phyloP scores from a whole-genome alignment of 2,797 vertebrate genomes.

The Danio jaintianensis region DNA sequence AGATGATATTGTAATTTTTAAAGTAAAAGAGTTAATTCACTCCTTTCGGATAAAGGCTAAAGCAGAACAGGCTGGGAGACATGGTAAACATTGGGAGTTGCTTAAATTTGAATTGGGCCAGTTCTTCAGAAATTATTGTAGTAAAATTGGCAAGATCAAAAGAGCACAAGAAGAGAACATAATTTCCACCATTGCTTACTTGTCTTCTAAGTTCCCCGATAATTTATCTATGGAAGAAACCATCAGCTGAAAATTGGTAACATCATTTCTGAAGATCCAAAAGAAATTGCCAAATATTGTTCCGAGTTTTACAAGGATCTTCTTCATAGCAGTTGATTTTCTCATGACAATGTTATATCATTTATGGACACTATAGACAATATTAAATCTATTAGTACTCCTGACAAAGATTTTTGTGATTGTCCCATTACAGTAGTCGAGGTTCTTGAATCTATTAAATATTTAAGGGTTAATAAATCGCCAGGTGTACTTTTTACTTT shows the following conservation, averaged over 20 bases:
- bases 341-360: not conserved
- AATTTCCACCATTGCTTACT: no score
- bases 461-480: conserved; percentile 7
- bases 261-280: conserved; percentile 7
- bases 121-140: no score
- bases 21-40: no score
- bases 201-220: no score
- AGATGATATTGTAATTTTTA: no score
- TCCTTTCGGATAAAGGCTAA: no score
- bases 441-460: not conserved
- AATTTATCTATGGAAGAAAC: no score
- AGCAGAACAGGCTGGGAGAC: no score
- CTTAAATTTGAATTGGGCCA: no score
- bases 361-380: not conserved
- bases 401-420: conserved; percentile 32
- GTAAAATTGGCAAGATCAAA: no score
- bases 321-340: not conserved
- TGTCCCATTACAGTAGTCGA: not conserved
- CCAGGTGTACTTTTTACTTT: conserved; percentile 14
- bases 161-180: no score
- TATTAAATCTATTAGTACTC: not conserved
- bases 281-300: conserved; percentile 1
- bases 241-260: not conserved
- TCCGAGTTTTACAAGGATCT: conserved; percentile 13
- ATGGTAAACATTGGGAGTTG: no score